Percentiles rank a stretch among this genome's conserved stretches.
Evolutionary conservation across 2,797 vertebrate genomes (phyloP).

Genomic region (Liparis tanakae): DNA sequence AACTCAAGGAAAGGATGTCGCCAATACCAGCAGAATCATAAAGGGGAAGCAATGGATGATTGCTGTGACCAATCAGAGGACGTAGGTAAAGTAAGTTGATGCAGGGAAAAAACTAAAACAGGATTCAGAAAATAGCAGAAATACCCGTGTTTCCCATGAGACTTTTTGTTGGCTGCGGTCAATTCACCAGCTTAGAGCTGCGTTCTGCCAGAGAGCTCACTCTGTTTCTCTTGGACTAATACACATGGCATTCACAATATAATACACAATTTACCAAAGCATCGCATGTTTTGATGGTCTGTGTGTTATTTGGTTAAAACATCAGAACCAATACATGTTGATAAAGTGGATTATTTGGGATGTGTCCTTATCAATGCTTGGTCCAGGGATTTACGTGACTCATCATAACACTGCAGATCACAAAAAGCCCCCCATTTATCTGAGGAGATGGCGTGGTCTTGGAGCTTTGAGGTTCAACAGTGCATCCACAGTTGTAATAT

Average conservation of each 20-base stretch:
- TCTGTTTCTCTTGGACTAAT: background rate
- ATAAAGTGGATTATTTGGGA: conserved; percentile 28
- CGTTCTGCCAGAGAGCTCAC: conserved; percentile 4
- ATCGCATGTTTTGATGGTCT: conserved; percentile 10
- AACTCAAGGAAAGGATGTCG: background rate
- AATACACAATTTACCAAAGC: background rate
- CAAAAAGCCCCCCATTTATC: conserved; percentile 8
- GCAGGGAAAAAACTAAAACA: background rate
- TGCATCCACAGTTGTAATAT: background rate
- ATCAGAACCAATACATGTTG: conserved; percentile 17
- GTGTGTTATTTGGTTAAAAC: conserved; percentile 17
- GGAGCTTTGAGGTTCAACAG: conserved; percentile 8
- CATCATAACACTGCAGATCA: conserved; percentile 19
- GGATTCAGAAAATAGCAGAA: conserved; percentile 22
- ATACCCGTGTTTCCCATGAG: conserved; percentile 38
- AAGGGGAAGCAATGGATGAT: background rate
- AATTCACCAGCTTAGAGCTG: conserved; percentile 33
- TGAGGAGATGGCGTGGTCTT: background rate
- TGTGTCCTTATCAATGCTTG: conserved; percentile 23
- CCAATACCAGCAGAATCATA: background rate
- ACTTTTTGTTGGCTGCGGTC: conserved; percentile 52
- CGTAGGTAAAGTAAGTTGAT: background rate
- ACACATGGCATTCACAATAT: background rate
- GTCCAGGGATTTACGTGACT: conserved; percentile 21
- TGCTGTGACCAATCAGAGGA: background rate